A percentile compares a stretch with the other conserved stretches of the same genome.
These are phyloP conservation scores for Pachypanchax playfairii DNA, from an alignment of 2,113 vertebrate genomes.

Conservation along the genomic window DNA sequence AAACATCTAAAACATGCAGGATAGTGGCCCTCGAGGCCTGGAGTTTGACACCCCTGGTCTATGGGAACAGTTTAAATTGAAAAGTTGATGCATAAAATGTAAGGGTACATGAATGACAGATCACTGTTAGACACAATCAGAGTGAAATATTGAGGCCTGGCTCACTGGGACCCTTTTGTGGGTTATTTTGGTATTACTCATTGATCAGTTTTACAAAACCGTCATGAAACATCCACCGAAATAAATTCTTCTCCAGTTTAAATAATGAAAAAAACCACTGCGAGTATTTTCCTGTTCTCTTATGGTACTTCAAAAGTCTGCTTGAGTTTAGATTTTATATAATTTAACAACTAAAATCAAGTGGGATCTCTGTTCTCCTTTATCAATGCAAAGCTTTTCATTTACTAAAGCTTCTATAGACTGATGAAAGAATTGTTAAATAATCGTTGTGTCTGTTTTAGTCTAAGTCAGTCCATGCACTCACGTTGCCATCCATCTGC, in stretches of 20 bases:
- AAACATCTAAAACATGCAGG: no score
- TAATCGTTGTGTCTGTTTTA: constrained; percentile 13
- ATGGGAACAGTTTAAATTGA: background rate
- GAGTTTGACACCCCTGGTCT: no score
- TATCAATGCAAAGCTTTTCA: constrained; percentile 22
- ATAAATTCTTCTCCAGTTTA: constrained; percentile 51
- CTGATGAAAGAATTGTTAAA: constrained; percentile 26
- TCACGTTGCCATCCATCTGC: constrained; percentile 18
- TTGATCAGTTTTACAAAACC: constrained; percentile 63
- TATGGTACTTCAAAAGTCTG: constrained; percentile 66
- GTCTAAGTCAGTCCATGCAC: background rate
- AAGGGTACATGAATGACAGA: constrained; percentile 40
- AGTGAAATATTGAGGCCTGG: constrained; percentile 70
- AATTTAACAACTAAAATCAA: constrained; percentile 64
- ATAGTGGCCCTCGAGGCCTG: no score
- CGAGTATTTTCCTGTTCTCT: constrained; percentile 59
- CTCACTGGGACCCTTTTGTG: constrained; percentile 57
- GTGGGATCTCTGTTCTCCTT: constrained; percentile 50
- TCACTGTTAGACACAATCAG: constrained; percentile 43
- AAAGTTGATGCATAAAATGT: constrained; percentile 31
- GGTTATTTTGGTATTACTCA: constrained; percentile 60
- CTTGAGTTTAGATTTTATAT: constrained; percentile 65
- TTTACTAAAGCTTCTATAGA: constrained; percentile 23
- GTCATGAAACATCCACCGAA: constrained; percentile 47
- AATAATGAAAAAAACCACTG: constrained; percentile 58